Percentiles rank a stretch among this genome's conserved stretches.
These are phyloP conservation scores for Leucophenga varia DNA, from an alignment of 1,140 invertebrate genomes.

Conservation along the genomic window DNA sequence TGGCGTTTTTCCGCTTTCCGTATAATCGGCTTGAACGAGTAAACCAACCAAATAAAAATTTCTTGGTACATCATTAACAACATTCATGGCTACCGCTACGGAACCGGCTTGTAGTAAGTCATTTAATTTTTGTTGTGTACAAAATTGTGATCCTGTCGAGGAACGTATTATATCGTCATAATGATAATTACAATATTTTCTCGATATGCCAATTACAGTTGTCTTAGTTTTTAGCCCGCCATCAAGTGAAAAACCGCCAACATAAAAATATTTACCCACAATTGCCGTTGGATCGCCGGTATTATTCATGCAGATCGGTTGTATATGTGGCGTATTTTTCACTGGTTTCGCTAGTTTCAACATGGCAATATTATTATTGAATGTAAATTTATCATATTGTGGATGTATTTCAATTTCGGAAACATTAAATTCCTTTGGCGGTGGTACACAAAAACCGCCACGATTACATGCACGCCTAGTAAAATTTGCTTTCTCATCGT, in stretches of 20 bases:
- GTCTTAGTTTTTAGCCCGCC: constrained; percentile 21
- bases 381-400: constrained; percentile 30
- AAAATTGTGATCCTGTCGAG: too few species aligned
- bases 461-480: constrained; percentile 15
- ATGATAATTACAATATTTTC: too few species aligned
- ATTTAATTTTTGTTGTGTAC: constrained; percentile 18
- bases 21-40: constrained; percentile 5
- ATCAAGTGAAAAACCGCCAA: constrained; percentile 18
- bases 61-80: constrained; percentile 17
- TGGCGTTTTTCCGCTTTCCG: background rate
- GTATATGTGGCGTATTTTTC: constrained; percentile 23
- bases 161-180: constrained; percentile 9
- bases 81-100: constrained; percentile 24
- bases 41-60: constrained; percentile 30
- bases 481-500: constrained; percentile 24
- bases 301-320: constrained; percentile 33
- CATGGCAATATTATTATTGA: constrained; percentile 33
- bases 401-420: constrained; percentile 35
- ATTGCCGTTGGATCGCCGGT: constrained; percentile 15
- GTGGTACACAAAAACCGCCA: constrained; percentile 32
- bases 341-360: constrained; percentile 27
- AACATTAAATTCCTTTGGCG: constrained; percentile 34
- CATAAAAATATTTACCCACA: constrained; percentile 27
- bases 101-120: constrained; percentile 27
- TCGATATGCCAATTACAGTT: constrained; percentile 16